These are phyloP conservation scores for Dysidea cf. avara DNA, from an alignment of 37 sponge, comb jelly and placozoan species.

Conservation along the genomic window DNA sequence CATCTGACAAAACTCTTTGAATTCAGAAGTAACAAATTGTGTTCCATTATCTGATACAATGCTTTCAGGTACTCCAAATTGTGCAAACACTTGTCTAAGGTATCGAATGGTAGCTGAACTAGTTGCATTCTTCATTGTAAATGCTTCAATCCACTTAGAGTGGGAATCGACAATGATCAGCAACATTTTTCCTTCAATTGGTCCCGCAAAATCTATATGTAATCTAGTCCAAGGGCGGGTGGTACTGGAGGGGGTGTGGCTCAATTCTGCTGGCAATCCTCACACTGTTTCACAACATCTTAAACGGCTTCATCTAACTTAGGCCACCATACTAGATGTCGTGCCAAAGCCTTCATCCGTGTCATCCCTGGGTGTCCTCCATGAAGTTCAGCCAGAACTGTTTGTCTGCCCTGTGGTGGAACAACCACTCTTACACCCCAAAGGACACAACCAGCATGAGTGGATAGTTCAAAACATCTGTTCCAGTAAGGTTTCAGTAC, in stretches of 20 bases:
- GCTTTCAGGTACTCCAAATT: conserved; percentile 26
- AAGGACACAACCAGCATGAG: not conserved
- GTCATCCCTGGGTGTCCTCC: too few species aligned
- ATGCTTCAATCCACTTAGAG: too few species aligned
- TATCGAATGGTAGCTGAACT: not conserved
- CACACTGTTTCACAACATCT: too few species aligned
- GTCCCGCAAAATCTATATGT: too few species aligned
- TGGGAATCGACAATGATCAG: conserved; percentile 21
- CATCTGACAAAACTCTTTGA: conserved; percentile 11
- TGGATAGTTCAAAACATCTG: not conserved
- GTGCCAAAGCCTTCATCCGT: too few species aligned
- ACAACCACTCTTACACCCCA: not conserved
- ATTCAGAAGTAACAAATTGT: conserved; percentile 23
- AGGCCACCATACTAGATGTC: too few species aligned
- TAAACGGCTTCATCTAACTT: too few species aligned
- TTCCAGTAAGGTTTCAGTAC: not conserved
- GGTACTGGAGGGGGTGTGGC: too few species aligned
- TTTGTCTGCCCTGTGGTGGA: not conserved
- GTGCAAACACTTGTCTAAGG: conserved; percentile 23
- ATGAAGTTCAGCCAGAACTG: too few species aligned
- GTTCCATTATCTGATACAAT: conserved; percentile 56
- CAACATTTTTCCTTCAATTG: too few species aligned
- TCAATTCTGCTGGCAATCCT: too few species aligned
- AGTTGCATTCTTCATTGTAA: conserved; percentile 10
- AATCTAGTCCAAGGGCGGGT: too few species aligned